Evolutionary conservation across 2,888 invertebrate genomes (phyloP).

Genomic region (Latrodectus elegans): DNA sequence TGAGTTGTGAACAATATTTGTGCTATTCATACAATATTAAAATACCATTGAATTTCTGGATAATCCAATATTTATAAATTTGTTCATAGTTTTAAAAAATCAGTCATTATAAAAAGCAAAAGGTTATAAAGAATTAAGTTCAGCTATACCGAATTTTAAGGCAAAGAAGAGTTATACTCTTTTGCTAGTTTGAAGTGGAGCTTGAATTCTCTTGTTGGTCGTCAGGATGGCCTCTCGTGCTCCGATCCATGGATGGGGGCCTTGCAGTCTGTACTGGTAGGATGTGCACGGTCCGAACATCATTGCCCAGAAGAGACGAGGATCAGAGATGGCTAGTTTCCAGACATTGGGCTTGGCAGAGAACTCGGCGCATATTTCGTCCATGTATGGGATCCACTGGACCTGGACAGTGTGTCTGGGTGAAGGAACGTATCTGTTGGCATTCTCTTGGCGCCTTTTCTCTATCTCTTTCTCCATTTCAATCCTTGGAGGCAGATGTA

Average conservation of each 20-base stretch:
- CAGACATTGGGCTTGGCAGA: slow-evolving; percentile 75
- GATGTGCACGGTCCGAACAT: slow-evolving; percentile 74
- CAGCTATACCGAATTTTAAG: too few species aligned
- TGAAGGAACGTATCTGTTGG: slow-evolving; percentile 67
- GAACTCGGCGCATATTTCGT: slow-evolving; percentile 75
- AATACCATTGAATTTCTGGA: too few species aligned
- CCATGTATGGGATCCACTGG: slow-evolving; percentile 74
- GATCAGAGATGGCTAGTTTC: slow-evolving; percentile 73
- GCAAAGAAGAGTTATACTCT: not conserved
- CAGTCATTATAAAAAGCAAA: too few species aligned
- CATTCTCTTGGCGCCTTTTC: slow-evolving; percentile 70
- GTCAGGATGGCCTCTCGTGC: slow-evolving; percentile 76
- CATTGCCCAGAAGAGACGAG: slow-evolving; percentile 71
- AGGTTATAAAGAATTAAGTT: too few species aligned
- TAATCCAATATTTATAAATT: too few species aligned
- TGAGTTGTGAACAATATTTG: too few species aligned
- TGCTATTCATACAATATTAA: too few species aligned
- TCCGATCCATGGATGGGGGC: slow-evolving; percentile 75
- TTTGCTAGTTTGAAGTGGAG: slow-evolving; percentile 61
- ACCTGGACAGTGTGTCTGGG: slow-evolving; percentile 69
- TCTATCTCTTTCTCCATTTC: slow-evolving; percentile 74
- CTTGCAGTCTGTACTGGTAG: slow-evolving; percentile 75
- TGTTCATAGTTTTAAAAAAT: too few species aligned
- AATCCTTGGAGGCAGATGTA: slow-evolving; percentile 73
- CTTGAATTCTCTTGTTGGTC: slow-evolving; percentile 68